Evolutionary conservation across 1,140 invertebrate genomes (phyloP), one percentile per base, ranked within the genome.

Genomic region (Conus betulinus): DNA sequence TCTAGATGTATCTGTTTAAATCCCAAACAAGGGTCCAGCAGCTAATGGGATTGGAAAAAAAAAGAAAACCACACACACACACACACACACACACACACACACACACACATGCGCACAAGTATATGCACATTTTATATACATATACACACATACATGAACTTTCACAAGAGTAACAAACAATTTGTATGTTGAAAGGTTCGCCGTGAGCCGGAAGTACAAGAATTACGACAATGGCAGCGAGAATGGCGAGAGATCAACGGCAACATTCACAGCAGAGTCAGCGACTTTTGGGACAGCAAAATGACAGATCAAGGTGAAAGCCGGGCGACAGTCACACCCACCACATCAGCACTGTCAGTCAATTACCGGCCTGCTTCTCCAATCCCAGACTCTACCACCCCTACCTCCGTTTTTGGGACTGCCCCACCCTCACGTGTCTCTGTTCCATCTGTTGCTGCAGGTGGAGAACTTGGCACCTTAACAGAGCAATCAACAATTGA

Each of bases 181-280:
- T 39, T n/a, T 84, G 25, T 88, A 15, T 88, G 25, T 88, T 79
- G 76, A 20, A 67, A 95, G 93, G 93, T 95, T 23, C 91, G 95
- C 55, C 84, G 91, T 67, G 91, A 93, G 39, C 90, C 93, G 52
- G 94, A 95, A 82, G 92, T 95, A 15, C 94, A 95, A 89, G 95
- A 95, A 90, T 88, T 95, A 51, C 88, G 95, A 74, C 90, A 91
- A 39, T 95, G 95, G 95, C 95, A 95, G 89, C 90, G 91, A 84
- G 95, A 95, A 85, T 95, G 95, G 93, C 87, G 93, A 55, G 93
- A 95, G 91, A 93, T 94, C 89, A 94, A 94, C 87, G 86, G 87
- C 78, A 93, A 93, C 39, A 94, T 95, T 20, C 84, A 93, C 11
- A 89, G 90, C 23, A 88, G 91, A 76, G 94, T 95, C 67, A 93